Base-by-base conservation (phyloP, 2,888 invertebrate species). In the Xestia ashworthii region DNA sequence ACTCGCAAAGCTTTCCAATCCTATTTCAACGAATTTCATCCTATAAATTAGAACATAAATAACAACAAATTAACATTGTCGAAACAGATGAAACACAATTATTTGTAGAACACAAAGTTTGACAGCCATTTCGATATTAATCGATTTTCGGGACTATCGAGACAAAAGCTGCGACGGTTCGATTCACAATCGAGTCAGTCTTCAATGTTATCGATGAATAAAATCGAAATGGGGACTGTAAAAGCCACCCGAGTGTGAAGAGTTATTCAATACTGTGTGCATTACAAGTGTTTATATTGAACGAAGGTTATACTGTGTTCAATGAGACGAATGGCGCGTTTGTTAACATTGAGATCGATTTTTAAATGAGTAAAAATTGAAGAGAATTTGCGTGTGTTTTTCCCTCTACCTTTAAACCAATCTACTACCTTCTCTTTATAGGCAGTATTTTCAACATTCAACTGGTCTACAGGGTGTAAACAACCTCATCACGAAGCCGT, bases 221-320 rank as follows among this genome's bases (percentile, higher is more conserved):
- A 25, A 48, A 81, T 84, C 66, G 32, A 67, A 62, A 69, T n/a
- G 71, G 72, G 50, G 32, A 4, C 25, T 70, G 70, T 81, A 64
- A 82, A 68, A 74, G 60, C 48, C 41, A 16, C 48, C 9, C 38
- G 48, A 64, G 50, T 71, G 41, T 64, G 53, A 64, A 75, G 44
- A 58, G 84, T n/a, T 19, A 84, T 80, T 84, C 71, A 65, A 80
- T 75, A 80, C 69, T 72, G 82, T 75, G 44, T 70, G 64, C 48
- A 70, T 22, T 70, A 62, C 25, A 41, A 60, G 48, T 79, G 80
- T 75, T 74, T 46, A 12, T 19, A 19, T 75, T 79, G 41, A n/a
- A 75, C n/a, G 16, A 64, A 38, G 32, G 32, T 4, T 32, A 44
- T 38, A 32, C 2, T 72, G 32, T 5, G n/a, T 14, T 32, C 6